These are phyloP conservation scores for Isaurus tuberculatus DNA, from an alignment of 92 coral and sea anemone species.

Conservation along the genomic window DNA sequence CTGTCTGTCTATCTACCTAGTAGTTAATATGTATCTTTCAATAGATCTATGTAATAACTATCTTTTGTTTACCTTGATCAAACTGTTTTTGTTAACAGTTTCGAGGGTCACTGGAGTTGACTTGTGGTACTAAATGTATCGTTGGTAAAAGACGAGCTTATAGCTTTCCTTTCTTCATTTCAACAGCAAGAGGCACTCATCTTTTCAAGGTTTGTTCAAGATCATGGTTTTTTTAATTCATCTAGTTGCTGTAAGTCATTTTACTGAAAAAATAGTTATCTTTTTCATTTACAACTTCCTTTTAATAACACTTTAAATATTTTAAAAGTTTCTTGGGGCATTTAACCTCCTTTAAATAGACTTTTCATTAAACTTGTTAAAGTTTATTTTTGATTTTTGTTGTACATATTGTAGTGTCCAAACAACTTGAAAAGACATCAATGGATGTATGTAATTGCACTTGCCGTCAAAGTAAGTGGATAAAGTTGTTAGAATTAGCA, in stretches of 20 bases:
- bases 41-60: too few species aligned
- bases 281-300: too few species aligned
- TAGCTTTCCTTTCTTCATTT: constrained; percentile 87
- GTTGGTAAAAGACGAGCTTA: constrained; percentile 80
- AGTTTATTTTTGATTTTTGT: background rate
- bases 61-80: background rate
- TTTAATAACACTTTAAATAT: too few species aligned
- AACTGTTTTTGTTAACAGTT: constrained; percentile 58
- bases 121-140: constrained; percentile 71
- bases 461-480: constrained; percentile 69
- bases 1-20: too few species aligned
- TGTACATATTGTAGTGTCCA: constrained; percentile 64
- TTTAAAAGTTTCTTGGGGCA: too few species aligned
- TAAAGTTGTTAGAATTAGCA: background rate
- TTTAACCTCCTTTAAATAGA: too few species aligned
- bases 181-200: constrained; percentile 83
- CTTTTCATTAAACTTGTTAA: background rate
- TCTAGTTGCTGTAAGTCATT: too few species aligned
- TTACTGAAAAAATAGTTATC: too few species aligned
- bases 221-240: background rate
- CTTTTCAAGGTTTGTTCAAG: constrained; percentile 78
- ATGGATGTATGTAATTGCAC: constrained; percentile 80
- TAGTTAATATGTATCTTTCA: too few species aligned
- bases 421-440: constrained; percentile 82
- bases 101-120: constrained; percentile 83